Conservation (phyloP, 2,113 vertebrate genomes). For the Erythrocercus mccallii region DNA sequence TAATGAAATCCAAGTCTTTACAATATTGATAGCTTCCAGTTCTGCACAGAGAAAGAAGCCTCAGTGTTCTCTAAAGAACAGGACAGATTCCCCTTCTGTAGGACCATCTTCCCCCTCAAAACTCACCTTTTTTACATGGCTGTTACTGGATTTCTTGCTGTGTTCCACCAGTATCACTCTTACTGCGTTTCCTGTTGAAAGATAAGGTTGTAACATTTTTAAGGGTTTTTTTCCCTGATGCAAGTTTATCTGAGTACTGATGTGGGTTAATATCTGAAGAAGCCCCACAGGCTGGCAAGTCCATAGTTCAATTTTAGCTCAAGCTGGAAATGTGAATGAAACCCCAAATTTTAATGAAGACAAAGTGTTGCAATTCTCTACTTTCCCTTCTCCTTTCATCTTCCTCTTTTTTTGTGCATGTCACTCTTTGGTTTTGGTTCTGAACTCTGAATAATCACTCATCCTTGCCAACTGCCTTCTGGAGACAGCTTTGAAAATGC, state of each 20-base stretch:
- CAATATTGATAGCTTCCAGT: background rate
- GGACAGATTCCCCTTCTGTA: background rate
- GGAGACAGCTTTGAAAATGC: background rate
- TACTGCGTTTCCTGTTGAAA: background rate
- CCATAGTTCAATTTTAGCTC: background rate
- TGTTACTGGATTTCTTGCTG: background rate
- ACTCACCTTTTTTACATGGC: background rate
- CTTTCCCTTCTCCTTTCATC: background rate
- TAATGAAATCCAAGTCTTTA: background rate
- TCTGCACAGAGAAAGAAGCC: background rate
- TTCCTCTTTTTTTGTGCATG: background rate
- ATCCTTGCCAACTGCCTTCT: background rate
- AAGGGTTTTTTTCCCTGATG: background rate
- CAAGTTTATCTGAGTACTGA: background rate
- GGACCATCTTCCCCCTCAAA: background rate
- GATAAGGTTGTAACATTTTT: background rate
- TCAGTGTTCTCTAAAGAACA: background rate
- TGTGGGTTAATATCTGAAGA: background rate
- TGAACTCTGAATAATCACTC: background rate
- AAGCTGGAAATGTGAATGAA: background rate
- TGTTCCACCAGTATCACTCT: background rate
- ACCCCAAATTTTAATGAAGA: background rate
- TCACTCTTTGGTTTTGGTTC: background rate
- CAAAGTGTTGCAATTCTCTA: background rate
- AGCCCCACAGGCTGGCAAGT: background rate